Evolutionary conservation across 2,888 invertebrate genomes (phyloP), one percentile per base, ranked within the genome.

Genomic region (Machimus rusticus): DNA sequence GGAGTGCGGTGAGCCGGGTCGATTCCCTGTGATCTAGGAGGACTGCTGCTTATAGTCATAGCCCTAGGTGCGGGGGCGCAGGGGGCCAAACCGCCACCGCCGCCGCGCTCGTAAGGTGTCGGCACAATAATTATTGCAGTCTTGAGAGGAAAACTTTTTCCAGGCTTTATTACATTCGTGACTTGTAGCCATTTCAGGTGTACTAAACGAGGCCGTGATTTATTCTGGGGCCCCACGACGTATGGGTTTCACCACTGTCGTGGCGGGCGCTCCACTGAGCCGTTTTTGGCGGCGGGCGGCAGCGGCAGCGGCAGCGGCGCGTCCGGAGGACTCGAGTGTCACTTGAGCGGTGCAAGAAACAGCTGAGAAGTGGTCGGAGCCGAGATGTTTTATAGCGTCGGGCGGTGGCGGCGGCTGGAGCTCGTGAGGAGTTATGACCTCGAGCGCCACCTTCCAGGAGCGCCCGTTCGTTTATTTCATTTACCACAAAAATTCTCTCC

Each of bases 111-210:
- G 74, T 74, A 74, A 85, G 74, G 85, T 85, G 85, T 74, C 37
- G 86, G 74, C 86, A 77, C 76, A 79, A 87, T 87, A 87, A 86
- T 82, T 57, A 82, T 87, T 87, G 87, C 79, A 76, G 84, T 31
- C 84, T 57, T 55, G 55, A 77, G 51, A 57, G 79, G 74, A 77
- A 78, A 74, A 85, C 77, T 78, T 57, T 86, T 82, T 79, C 51
- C 57, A 86, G 39, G 76, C 66, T 82, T 88, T 86, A 86, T 82
- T 86, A 88, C 82, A 76, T 88, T 88, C 88, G 88, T 86, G 88
- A 88, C 88, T 86, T 37, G 82, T 76, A 86, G 74, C 86, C 88
- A 88, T 88, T 88, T 86, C 79, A 76, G 74, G 82, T 86, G 86
- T 79, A 51, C 46, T 79, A 81, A 86, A 88, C 34, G 19, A 78